Evolutionary conservation across 2,888 invertebrate genomes (phyloP).

Genomic region (Pachliopta kotzebuea): DNA sequence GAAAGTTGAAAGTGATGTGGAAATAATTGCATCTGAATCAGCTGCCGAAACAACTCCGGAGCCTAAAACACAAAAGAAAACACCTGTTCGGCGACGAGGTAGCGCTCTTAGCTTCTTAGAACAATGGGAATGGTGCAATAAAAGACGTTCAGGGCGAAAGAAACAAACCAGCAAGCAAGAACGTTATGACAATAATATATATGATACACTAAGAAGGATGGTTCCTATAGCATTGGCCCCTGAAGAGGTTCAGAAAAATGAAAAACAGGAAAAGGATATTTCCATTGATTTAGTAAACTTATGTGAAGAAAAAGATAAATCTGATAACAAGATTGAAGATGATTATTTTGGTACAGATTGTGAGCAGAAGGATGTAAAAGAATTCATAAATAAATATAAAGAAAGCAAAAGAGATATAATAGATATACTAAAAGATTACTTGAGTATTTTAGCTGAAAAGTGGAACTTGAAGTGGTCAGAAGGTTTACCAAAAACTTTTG

Average conservation of each 20-base stretch:
- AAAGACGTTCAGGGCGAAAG: slow-evolving; percentile 74
- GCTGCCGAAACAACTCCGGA: slow-evolving; percentile 48
- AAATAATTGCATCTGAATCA: slow-evolving; percentile 44
- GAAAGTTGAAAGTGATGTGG: slow-evolving; percentile 48
- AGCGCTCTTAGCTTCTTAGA: slow-evolving; percentile 86
- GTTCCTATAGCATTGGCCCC: slow-evolving; percentile 82
- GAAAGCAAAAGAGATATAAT: slow-evolving; percentile 79
- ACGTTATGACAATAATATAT: slow-evolving; percentile 82
- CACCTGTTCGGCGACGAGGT: slow-evolving; percentile 83
- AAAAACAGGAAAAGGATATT: slow-evolving; percentile 70
- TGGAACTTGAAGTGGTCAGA: slow-evolving; percentile 85
- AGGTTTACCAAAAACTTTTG: slow-evolving; percentile 78
- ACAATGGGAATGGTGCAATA: slow-evolving; percentile 89
- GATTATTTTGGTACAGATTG: slow-evolving; percentile 84
- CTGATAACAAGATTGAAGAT: slow-evolving; percentile 42
- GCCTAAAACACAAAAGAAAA: slow-evolving; percentile 70
- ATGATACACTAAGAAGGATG: slow-evolving; percentile 84
- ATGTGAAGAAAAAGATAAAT: slow-evolving; percentile 74
- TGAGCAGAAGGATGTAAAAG: slow-evolving; percentile 83
- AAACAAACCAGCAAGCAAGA: slow-evolving; percentile 78
- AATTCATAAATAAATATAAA: slow-evolving; percentile 82
- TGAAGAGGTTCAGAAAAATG: slow-evolving; percentile 60
- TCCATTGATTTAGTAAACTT: slow-evolving; percentile 83
- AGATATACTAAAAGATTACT: slow-evolving; percentile 81
- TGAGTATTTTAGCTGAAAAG: slow-evolving; percentile 78